Percentiles rank a stretch among this genome's conserved stretches.
Evolutionary conservation across 1,140 invertebrate genomes (phyloP).

Genomic region (Zaprionus taronus): DNA sequence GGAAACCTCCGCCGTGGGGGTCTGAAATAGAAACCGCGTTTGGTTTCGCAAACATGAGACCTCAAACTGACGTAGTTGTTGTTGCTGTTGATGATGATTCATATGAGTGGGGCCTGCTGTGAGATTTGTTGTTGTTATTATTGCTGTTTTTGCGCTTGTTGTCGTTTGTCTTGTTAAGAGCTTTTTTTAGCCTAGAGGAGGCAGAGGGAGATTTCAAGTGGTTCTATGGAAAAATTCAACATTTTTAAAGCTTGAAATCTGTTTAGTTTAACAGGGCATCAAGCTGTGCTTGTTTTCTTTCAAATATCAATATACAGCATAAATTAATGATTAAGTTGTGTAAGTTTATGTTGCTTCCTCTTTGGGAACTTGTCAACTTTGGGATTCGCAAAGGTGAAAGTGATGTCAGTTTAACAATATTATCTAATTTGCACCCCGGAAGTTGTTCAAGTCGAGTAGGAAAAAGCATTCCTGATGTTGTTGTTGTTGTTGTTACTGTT

Average conservation of each 20-base stretch:
- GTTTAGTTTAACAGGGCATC: not conserved
- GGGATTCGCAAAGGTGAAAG: constrained; percentile 58
- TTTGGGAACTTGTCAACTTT: not conserved
- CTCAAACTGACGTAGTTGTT: not conserved
- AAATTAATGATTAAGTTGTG: constrained; percentile 42
- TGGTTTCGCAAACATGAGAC: not conserved
- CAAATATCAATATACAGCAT: constrained; percentile 3
- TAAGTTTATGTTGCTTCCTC: not conserved
- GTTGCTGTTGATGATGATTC: constrained; percentile 20
- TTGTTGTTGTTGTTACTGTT: constrained; percentile 5
- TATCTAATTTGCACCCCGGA: constrained; percentile 45
- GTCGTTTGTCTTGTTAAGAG: constrained; percentile 17
- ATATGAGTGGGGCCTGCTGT: constrained; percentile 15
- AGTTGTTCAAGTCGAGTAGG: constrained; percentile 63
- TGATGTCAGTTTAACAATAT: constrained; percentile 42
- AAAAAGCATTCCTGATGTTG: not conserved
- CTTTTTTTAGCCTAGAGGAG: constrained; percentile 10
- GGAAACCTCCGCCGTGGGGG: not conserved
- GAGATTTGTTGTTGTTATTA: not conserved
- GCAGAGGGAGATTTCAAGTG: not conserved
- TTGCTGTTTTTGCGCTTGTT: not conserved
- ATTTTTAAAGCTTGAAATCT: constrained; percentile 6
- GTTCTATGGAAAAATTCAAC: not conserved
- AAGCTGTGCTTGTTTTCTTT: no score
- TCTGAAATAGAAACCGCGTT: constrained; percentile 32